Percentiles rank a stretch among this genome's conserved stretches.
phyloP scores from a whole-genome alignment of 2,888 invertebrate genomes.

The Lasioglossum villosulum region DNA sequence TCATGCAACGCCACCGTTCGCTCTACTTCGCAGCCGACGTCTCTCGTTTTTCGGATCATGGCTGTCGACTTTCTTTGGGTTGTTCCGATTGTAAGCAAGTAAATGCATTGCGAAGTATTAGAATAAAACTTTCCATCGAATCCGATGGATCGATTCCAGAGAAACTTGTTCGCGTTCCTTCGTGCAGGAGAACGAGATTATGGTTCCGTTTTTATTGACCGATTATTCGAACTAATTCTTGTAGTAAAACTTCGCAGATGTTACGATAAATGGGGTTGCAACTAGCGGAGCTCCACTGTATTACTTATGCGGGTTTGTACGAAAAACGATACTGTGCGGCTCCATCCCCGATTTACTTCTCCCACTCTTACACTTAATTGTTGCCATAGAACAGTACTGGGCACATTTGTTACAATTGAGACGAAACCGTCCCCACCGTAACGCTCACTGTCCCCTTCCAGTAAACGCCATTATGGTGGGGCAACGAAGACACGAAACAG shows the following conservation, averaged over 20 bases:
- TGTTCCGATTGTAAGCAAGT: neutral
- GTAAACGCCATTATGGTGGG: too few relatives aligned
- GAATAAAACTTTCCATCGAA: constrained; percentile 20
- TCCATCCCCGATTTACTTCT: too few relatives aligned
- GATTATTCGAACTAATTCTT: neutral
- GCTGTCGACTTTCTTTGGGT: constrained; percentile 6
- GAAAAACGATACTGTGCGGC: too few relatives aligned
- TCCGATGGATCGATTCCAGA: neutral
- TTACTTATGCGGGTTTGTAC: too few relatives aligned
- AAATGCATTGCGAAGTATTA: constrained; percentile 14
- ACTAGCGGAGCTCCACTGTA: too few relatives aligned
- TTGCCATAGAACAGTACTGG: too few relatives aligned
- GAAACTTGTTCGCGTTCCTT: neutral
- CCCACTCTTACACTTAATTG: too few relatives aligned
- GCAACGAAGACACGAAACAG: too few relatives aligned
- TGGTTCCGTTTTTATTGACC: neutral
- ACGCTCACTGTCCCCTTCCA: too few relatives aligned
- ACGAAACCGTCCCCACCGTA: too few relatives aligned
- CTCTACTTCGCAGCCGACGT: neutral
- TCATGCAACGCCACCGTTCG: neutral
- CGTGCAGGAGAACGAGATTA: neutral
- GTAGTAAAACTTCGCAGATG: neutral
- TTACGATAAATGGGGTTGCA: too few relatives aligned
- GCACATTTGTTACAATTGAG: too few relatives aligned
- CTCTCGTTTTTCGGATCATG: neutral